Base-by-base conservation (phyloP, 35 echinoderm and acorn worm species). In the Strongylocentrotus purpuratus region DNA sequence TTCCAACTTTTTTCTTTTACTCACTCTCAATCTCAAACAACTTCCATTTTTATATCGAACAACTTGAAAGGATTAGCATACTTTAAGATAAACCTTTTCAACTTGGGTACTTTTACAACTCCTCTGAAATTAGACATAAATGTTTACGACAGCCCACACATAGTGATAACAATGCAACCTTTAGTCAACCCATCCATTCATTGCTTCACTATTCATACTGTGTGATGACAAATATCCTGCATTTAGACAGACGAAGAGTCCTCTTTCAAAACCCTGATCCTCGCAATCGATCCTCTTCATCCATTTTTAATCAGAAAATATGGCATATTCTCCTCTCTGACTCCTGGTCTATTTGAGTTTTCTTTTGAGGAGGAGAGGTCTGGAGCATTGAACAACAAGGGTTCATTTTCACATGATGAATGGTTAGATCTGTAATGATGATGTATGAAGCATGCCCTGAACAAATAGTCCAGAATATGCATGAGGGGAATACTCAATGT, bases 271-370 rank as follows among this genome's bases (percentile, higher is more conserved):
- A 78, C 20, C 25, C 65, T 18, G 7, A 78, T 78, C 65, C 65
- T 28, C n/a, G 20, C 20, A 15, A 78, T 78, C 20, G 5, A n/a
- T 78, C 65, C 65, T 78, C 65, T 9, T 78, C 65, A 78, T 78
- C 65, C 65, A 78, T 78, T 78, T 78, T 78, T 78, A 78, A 78
- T 78, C 22, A 78, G 22, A 78, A 78, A 78, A 78, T 78, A 78
- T 78, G 65, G 65, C 65, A 78, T 78, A 78, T 78, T 78, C 65
- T 78, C 6, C 65, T 78, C 65, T 78, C 17, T 70, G 22, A 25
- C 22, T 78, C 65, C 65, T 28, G 65, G 65, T 78, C 28, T 78
- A 78, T 78, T 78, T 78, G 18, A 78, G 20, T 78, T 28, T 78
- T 78, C 22, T 28, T 31, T 78, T 78, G 28, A 28, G 4, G 65